phyloP scores from a whole-genome alignment of 2,888 invertebrate species.

The Andrena haemorrhoa region DNA sequence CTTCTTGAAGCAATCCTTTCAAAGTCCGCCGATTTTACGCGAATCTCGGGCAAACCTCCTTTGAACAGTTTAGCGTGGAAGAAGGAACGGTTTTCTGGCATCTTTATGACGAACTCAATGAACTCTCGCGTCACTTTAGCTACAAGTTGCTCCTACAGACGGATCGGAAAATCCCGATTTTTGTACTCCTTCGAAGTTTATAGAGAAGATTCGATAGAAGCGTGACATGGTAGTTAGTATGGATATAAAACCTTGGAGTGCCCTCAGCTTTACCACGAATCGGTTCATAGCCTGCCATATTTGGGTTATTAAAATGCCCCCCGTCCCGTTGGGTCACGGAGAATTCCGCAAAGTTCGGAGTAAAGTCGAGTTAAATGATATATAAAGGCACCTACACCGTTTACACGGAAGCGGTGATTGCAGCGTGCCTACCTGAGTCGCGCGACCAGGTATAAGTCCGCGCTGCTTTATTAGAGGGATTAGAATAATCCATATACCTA shows the following conservation, averaged over 20 bases:
- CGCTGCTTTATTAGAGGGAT: slow-evolving; percentile 7
- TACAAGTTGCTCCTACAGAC: neutral
- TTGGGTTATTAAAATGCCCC: too few species aligned
- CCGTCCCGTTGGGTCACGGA: too few species aligned
- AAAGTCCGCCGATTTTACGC: slow-evolving; percentile 2
- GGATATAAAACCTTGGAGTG: too few species aligned
- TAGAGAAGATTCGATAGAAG: neutral
- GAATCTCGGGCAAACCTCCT: slow-evolving; percentile 4
- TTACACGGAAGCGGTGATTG: neutral
- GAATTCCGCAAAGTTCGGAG: too few species aligned
- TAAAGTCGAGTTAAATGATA: too few species aligned
- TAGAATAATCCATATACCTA: slow-evolving; percentile 12
- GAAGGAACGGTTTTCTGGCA: neutral
- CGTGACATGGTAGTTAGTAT: neutral
- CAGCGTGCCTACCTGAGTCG: neutral
- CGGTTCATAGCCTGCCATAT: too few species aligned
- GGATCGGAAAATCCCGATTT: too few species aligned
- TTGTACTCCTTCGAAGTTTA: too few species aligned
- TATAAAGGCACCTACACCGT: too few species aligned
- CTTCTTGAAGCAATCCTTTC: slow-evolving; percentile 17
- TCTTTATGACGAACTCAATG: neutral
- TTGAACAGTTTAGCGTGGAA: neutral
- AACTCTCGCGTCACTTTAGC: neutral
- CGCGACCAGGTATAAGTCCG: neutral
- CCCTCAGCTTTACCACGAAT: too few species aligned